phyloP scores from a whole-genome alignment of 2,797 vertebrate species.

The Natrix natrix region DNA sequence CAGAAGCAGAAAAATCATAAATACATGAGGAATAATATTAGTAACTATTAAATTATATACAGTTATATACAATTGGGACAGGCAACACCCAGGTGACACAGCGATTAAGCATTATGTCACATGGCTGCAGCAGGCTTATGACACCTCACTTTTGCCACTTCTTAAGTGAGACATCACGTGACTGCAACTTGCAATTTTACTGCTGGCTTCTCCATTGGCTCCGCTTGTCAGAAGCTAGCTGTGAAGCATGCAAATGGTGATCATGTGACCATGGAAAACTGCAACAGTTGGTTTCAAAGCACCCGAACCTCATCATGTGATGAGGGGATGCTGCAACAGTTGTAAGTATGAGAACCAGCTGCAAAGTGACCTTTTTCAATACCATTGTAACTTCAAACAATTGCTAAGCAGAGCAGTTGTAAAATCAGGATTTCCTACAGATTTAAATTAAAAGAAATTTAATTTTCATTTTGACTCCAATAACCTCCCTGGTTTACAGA shows the following conservation, averaged over 20 bases:
- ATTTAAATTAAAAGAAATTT: not conserved
- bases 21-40: not conserved
- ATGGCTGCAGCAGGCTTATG: not conserved
- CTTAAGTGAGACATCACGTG: not conserved
- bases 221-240: not conserved
- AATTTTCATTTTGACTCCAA: not conserved
- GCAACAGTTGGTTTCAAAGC: not conserved
- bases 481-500: not conserved
- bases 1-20: not conserved
- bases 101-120: not conserved
- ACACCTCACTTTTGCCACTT: not conserved
- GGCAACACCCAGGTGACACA: not conserved
- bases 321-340: not conserved
- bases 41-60: not conserved
- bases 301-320: not conserved
- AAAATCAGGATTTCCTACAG: not conserved
- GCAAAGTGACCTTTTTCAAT: not conserved
- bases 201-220: not conserved
- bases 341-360: not conserved
- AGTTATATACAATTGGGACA: not conserved
- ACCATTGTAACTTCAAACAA: not conserved
- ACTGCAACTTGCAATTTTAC: not conserved
- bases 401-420: not conserved
- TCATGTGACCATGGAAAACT: not conserved
- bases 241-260: not conserved